A percentile compares a stretch with the other conserved stretches of the same genome.
Evolutionary conservation across 1,140 invertebrate genomes (phyloP).

Genomic region (Drosophila ambigua): DNA sequence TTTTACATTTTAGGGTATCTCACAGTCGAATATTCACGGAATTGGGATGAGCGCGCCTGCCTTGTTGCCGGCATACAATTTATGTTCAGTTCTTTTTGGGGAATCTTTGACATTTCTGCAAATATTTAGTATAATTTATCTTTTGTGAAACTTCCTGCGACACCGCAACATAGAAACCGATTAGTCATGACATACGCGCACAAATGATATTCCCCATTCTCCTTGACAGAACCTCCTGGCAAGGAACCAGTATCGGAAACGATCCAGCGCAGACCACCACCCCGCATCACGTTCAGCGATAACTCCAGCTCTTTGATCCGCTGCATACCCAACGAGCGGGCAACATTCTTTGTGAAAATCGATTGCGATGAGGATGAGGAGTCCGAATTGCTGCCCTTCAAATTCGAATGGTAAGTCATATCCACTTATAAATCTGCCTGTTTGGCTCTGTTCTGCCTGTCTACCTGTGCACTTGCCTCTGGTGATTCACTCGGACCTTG

Average conservation of each 20-base stretch:
- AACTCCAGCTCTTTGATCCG: conserved; percentile 79
- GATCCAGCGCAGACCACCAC: conserved; percentile 26
- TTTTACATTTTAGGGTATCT: conserved; percentile 13
- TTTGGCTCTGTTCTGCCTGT: conserved; percentile 9
- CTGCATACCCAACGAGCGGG: conserved; percentile 79
- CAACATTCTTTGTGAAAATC: conserved; percentile 83
- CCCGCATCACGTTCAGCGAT: conserved; percentile 76
- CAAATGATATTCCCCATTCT: conserved; percentile 3
- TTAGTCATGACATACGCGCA: conserved; percentile 21
- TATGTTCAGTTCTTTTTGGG: conserved; percentile 28
- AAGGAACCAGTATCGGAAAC: conserved; percentile 3
- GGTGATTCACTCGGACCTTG: conserved; percentile 62
- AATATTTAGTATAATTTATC: conserved; percentile 53
- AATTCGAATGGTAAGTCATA: conserved; percentile 82
- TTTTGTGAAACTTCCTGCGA: conserved; percentile 3
- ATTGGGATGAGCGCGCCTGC: not conserved
- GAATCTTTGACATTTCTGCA: conserved; percentile 40
- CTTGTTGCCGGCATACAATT: conserved; percentile 30
- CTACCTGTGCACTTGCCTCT: conserved; percentile 26
- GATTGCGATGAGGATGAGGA: conserved; percentile 78
- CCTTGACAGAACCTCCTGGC: conserved; percentile 61
- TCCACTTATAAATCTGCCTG: conserved; percentile 12
- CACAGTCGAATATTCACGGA: not conserved
- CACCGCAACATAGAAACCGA: conserved; percentile 32
- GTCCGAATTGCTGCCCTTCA: conserved; percentile 73